phyloP scores from a whole-genome alignment of 2,113 vertebrate species.

The Vidua chalybeata region DNA sequence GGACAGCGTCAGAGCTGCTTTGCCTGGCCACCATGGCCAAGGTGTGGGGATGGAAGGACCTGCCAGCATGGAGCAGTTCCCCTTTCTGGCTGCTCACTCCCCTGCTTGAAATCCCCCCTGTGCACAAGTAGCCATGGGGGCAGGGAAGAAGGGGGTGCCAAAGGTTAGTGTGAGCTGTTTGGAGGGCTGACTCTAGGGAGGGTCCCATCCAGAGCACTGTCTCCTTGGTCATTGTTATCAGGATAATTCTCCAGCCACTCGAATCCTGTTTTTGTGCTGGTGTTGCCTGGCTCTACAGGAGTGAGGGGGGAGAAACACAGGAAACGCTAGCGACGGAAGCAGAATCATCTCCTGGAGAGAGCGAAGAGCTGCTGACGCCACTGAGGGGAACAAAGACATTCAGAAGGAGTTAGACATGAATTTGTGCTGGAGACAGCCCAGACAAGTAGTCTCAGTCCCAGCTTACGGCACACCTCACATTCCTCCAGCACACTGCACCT shows the following conservation, averaged over 20 bases:
- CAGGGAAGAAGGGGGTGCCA: neutral
- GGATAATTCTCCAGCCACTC: slow-evolving; percentile 42
- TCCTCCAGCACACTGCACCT: accelerated
- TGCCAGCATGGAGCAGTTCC: neutral
- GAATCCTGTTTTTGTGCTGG: slow-evolving; percentile 69
- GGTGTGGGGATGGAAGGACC: neutral
- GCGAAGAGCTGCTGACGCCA: slow-evolving; percentile 41
- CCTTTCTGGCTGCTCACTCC: neutral
- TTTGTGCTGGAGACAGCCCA: neutral
- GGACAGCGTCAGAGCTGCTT: neutral
- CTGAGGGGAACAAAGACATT: slow-evolving; percentile 53
- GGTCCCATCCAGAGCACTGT: neutral
- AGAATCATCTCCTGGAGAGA: slow-evolving; percentile 67
- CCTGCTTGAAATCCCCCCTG: neutral
- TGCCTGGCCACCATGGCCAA: neutral
- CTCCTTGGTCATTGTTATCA: slow-evolving; percentile 59
- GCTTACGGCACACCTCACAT: neutral
- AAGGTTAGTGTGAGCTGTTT: neutral
- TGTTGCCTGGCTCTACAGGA: slow-evolving; percentile 37
- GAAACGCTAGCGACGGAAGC: slow-evolving; percentile 57
- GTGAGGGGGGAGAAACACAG: slow-evolving; percentile 58
- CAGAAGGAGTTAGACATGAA: neutral
- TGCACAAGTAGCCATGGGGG: accelerated
- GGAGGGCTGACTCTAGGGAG: neutral
- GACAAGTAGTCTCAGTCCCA: neutral